Conservation (phyloP, 1,140 invertebrate species). For the Oncopeltus fasciatus region DNA sequence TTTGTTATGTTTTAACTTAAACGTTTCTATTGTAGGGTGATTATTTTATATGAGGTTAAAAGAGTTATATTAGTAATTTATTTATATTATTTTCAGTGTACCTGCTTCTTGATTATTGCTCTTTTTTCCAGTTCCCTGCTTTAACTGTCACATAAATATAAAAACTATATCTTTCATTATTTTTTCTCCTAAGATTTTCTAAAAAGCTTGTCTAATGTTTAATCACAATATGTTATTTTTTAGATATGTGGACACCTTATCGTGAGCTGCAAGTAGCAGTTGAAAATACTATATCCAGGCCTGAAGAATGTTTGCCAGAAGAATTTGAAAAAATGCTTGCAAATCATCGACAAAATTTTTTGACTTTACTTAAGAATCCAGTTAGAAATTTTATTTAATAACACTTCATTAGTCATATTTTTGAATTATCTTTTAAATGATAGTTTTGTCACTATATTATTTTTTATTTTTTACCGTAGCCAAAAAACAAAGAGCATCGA, state of each 20-base stretch:
- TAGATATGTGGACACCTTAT: conserved; percentile 77
- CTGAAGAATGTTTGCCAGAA: conserved; percentile 45
- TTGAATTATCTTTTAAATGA: neutral
- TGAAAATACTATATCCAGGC: conserved; percentile 50
- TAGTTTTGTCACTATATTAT: neutral
- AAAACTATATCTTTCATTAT: too few relatives aligned
- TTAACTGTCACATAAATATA: too few relatives aligned
- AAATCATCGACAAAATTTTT: conserved; percentile 74
- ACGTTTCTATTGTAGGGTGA: too few relatives aligned
- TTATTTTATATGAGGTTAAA: too few relatives aligned
- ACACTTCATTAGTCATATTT: neutral
- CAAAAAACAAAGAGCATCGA: conserved; percentile 59
- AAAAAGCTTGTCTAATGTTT: too few relatives aligned
- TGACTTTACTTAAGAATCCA: conserved; percentile 73
- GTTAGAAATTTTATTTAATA: conserved; percentile 36
- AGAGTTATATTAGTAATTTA: too few relatives aligned
- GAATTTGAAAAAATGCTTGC: conserved; percentile 65
- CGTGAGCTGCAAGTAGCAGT: conserved; percentile 63
- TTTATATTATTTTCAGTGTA: too few relatives aligned
- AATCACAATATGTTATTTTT: conserved; percentile 27
- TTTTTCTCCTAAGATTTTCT: too few relatives aligned
- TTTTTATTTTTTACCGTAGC: conserved; percentile 36
- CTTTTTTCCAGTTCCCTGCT: too few relatives aligned
- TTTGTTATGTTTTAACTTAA: too few relatives aligned
- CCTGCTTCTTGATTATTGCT: too few relatives aligned